phyloP scores from a whole-genome alignment of 2,888 invertebrate species.

The Hanleya hanleyi region DNA sequence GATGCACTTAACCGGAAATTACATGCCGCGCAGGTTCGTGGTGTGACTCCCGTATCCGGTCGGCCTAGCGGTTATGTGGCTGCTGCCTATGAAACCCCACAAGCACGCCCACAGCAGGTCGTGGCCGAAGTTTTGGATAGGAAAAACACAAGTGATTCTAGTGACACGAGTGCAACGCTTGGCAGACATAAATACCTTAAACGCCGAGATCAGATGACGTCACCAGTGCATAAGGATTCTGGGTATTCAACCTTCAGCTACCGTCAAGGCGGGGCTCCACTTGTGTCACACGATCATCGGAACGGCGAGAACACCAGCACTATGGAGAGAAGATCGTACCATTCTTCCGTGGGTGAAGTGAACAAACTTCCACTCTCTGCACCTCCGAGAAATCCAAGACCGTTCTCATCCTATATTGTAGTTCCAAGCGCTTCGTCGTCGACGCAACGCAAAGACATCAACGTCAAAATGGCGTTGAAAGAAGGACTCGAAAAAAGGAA shows the following conservation, averaged over 20 bases:
- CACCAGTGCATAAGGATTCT: background rate
- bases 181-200: background rate
- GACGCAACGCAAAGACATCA: background rate
- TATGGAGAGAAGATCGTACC: background rate
- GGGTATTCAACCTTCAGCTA: background rate
- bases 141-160: no score
- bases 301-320: background rate
- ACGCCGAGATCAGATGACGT: background rate
- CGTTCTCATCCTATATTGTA: background rate
- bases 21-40: background rate
- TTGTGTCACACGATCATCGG: background rate
- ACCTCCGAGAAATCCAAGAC: background rate
- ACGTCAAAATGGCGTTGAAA: background rate
- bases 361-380: background rate
- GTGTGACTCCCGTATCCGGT: no score
- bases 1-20: background rate
- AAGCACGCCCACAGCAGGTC: no score
- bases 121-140: no score
- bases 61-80: no score
- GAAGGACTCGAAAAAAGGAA: background rate
- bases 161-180: background rate
- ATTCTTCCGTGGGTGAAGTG: background rate
- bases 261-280: background rate
- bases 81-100: no score
- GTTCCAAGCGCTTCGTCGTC: background rate